These are phyloP conservation scores for Trachelipus rathkii DNA, from an alignment of 1,140 invertebrate species.

Conservation along the genomic window DNA sequence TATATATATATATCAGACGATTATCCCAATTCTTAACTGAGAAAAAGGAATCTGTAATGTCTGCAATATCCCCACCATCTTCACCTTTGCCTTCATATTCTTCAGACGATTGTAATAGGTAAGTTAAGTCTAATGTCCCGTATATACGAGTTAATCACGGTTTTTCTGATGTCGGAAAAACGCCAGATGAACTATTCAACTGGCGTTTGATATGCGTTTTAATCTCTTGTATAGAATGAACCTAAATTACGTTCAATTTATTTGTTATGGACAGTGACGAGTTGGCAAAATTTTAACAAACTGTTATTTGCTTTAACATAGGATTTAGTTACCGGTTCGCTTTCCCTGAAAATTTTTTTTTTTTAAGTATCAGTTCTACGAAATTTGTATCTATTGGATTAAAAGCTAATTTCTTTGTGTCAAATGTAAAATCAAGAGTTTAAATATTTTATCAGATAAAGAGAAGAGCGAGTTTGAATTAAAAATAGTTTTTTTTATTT, in stretches of 20 bases:
- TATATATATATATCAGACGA: slow-evolving; percentile 48
- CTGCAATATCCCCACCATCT: neutral
- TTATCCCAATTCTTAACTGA: neutral
- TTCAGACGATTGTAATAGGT: neutral
- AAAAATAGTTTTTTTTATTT: too few relatives aligned
- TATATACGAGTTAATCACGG: neutral
- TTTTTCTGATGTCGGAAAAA: neutral
- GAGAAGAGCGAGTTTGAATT: too few relatives aligned
- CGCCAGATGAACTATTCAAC: neutral
- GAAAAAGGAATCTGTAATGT: slow-evolving; percentile 5
- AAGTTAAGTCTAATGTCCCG: neutral
- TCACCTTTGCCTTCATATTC: neutral
- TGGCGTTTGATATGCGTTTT: neutral
- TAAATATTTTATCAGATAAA: too few relatives aligned
- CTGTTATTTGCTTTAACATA: too few relatives aligned
- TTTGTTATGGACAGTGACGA: too few relatives aligned
- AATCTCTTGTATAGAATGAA: neutral
- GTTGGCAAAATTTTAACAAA: too few relatives aligned
- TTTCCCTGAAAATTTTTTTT: too few relatives aligned
- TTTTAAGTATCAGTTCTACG: too few relatives aligned
- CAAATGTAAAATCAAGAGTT: too few relatives aligned
- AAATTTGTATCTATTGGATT: too few relatives aligned
- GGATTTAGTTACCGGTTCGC: too few relatives aligned
- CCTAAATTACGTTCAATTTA: neutral
- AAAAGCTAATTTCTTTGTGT: too few relatives aligned